phyloP scores from a whole-genome alignment of 1,140 invertebrate species.

The Ceratoteleas bidentatus region DNA sequence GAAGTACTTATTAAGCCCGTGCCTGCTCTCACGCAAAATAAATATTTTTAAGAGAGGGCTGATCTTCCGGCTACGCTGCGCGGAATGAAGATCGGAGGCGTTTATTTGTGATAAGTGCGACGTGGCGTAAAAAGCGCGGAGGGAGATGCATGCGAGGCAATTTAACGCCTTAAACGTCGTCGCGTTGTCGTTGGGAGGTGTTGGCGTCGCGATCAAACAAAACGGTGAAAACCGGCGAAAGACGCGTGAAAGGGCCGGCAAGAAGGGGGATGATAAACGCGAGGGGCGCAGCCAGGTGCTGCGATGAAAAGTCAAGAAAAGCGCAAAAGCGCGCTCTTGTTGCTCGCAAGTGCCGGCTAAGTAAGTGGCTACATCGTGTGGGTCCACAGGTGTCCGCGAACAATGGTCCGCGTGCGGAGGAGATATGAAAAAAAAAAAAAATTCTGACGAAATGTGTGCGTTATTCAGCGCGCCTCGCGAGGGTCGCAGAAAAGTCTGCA shows the following conservation, averaged over 20 bases:
- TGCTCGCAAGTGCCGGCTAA: conserved; percentile 66
- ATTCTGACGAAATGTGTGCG: conserved; percentile 35
- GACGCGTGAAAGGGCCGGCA: neutral
- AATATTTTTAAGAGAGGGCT: neutral
- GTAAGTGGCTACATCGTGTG: conserved; percentile 75
- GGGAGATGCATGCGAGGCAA: conserved; percentile 62
- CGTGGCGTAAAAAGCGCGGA: conserved; percentile 24
- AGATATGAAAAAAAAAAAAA: conserved; percentile 20
- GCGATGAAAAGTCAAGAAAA: conserved; percentile 74
- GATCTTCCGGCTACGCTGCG: conserved; percentile 32
- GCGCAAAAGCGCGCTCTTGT: conserved; percentile 71
- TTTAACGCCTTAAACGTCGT: conserved; percentile 72
- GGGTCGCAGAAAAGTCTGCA: conserved; percentile 65
- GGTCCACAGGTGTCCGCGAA: conserved; percentile 80
- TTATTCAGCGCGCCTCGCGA: conserved; percentile 64
- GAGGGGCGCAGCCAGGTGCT: neutral
- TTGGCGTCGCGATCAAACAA: conserved; percentile 13
- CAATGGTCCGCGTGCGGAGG: conserved; percentile 70
- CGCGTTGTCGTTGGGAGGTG: conserved; percentile 28
- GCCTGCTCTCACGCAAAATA: no score
- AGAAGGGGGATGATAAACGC: conserved; percentile 1
- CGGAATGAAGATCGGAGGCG: conserved; percentile 40
- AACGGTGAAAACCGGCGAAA: conserved; percentile 3
- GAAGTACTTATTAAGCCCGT: no score
- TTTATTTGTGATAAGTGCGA: conserved; percentile 54